Conservation (phyloP, 2,797 vertebrate genomes). For the Thaleichthys pacificus region DNA sequence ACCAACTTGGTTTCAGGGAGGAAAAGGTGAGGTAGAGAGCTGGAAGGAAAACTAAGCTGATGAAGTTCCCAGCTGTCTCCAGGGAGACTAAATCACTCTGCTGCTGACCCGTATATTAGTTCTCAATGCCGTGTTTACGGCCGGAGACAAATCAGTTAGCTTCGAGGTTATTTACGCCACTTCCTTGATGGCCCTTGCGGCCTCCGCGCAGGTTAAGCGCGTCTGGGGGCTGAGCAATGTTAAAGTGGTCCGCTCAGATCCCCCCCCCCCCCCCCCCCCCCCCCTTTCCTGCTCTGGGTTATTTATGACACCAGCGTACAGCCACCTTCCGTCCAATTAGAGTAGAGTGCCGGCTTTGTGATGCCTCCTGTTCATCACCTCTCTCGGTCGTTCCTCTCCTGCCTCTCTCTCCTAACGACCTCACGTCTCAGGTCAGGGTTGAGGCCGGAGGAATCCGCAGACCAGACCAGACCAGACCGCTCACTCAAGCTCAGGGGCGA, state of each 20-base stretch:
- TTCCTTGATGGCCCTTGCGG: conserved; percentile 46
- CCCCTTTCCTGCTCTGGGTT: conserved; percentile 30
- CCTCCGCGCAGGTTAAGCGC: conserved; percentile 45
- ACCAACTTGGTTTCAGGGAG: neutral
- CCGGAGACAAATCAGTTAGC: conserved; percentile 68
- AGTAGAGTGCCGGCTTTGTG: conserved; percentile 69
- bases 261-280: neutral
- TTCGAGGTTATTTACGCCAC: conserved; percentile 64
- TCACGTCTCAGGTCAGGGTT: conserved; percentile 22
- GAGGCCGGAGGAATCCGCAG: too few species aligned
- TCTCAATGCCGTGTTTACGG: conserved; percentile 70
- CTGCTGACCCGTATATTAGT: conserved; percentile 66
- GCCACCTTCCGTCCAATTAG: conserved; percentile 74
- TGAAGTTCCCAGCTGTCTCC: conserved; percentile 31
- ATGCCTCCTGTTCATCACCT: conserved; percentile 59
- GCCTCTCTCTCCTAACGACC: conserved; percentile 41
- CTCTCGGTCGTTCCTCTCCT: conserved; percentile 10
- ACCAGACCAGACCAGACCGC: neutral
- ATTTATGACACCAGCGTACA: conserved; percentile 66
- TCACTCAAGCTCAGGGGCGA: neutral
- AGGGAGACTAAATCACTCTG: conserved; percentile 49
- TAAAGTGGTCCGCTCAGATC: conserved; percentile 6
- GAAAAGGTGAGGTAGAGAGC: neutral
- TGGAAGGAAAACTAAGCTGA: conserved; percentile 29
- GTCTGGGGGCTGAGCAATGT: conserved; percentile 1